Conservation (phyloP, 2,888 invertebrate genomes). For the Agrilus biguttatus region DNA sequence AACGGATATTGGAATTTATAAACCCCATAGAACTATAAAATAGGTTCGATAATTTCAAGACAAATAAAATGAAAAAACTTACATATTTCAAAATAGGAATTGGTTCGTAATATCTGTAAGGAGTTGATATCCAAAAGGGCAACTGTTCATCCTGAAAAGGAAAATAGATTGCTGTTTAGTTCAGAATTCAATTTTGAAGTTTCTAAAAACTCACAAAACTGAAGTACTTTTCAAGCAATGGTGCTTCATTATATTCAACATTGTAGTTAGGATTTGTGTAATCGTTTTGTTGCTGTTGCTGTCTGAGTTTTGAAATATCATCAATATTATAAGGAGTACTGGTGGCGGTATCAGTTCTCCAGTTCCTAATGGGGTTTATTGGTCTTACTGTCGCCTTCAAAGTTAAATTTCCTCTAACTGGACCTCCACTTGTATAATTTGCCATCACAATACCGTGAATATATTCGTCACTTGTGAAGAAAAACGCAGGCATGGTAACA, state of each 20-base stretch:
- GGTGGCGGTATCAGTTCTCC: not conserved
- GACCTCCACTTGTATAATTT: slow-evolving; percentile 89
- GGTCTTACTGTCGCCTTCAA: slow-evolving; percentile 65
- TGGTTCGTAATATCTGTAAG: slow-evolving; percentile 41
- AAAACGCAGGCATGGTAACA: slow-evolving; percentile 89
- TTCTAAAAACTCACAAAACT: slow-evolving; percentile 46
- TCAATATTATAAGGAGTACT: slow-evolving; percentile 2
- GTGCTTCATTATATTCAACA: slow-evolving; percentile 14
- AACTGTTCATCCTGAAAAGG: slow-evolving; percentile 53
- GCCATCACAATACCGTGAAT: slow-evolving; percentile 82
- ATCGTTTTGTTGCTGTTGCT: not conserved
- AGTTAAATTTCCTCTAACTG: slow-evolving; percentile 79
- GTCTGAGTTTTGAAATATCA: not conserved
- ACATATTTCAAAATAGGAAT: slow-evolving; percentile 61
- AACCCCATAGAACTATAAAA: slow-evolving; percentile 68
- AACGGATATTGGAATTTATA: slow-evolving; percentile 79
- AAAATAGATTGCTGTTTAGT: slow-evolving; percentile 5
- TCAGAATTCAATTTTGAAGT: not conserved
- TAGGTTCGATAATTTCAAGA: not conserved
- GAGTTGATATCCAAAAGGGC: slow-evolving; percentile 66
- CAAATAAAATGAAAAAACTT: slow-evolving; percentile 25
- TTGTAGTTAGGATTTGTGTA: slow-evolving; percentile 2
- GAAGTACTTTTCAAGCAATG: slow-evolving; percentile 49
- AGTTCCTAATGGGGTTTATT: slow-evolving; percentile 23
- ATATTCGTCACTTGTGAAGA: slow-evolving; percentile 73